Evolutionary conservation across 2,888 invertebrate genomes (phyloP).

Genomic region (Pyralis farinalis): DNA sequence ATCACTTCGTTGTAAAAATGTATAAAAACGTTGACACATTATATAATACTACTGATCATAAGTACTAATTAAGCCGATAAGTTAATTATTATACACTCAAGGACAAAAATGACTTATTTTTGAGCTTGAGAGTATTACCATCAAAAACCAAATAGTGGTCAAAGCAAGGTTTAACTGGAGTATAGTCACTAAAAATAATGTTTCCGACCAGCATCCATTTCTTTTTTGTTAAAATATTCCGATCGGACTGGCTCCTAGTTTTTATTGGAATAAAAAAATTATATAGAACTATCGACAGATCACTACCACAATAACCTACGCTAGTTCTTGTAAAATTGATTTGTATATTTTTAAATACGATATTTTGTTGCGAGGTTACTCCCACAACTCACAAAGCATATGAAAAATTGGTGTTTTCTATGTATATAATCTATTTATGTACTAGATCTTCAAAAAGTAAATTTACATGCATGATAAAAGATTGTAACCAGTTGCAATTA

Average conservation of each 20-base stretch:
- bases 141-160: not conserved
- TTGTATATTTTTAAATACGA: too few relatives aligned
- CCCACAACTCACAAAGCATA: too few relatives aligned
- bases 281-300: too few relatives aligned
- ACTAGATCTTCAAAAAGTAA: too few relatives aligned
- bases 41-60: constrained; percentile 54
- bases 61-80: constrained; percentile 38
- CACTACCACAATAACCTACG: too few relatives aligned
- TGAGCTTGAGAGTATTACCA: not conserved
- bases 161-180: not conserved
- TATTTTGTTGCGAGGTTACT: too few relatives aligned
- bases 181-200: too few relatives aligned
- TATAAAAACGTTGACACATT: constrained; percentile 66
- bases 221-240: not conserved
- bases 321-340: too few relatives aligned
- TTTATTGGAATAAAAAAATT: not conserved
- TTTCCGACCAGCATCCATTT: not conserved
- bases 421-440: too few relatives aligned
- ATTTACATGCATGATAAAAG: too few relatives aligned
- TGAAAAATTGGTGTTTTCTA: too few relatives aligned
- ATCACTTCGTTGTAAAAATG: constrained; percentile 64
- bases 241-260: not conserved
- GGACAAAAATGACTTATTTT: not conserved
- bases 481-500: too few relatives aligned
- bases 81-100: constrained; percentile 13